These are phyloP conservation scores for Leuciscus waleckii DNA, from an alignment of 2,797 vertebrate species.

Conservation along the genomic window DNA sequence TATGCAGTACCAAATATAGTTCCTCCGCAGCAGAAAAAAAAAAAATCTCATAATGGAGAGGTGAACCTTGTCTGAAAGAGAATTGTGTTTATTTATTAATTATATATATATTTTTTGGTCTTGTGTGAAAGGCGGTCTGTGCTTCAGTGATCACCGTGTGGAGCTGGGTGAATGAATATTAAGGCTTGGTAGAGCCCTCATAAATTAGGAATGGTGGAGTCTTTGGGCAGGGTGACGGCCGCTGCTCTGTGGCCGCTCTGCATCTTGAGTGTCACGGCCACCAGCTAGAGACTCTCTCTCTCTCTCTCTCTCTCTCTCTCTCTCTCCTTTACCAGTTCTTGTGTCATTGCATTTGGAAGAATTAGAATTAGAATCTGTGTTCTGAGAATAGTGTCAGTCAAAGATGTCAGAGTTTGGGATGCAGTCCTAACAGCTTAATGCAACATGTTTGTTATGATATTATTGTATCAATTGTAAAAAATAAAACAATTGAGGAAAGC, in stretches of 20 bases:
- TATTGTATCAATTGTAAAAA: too few relatives aligned
- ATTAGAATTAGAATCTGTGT: too few relatives aligned
- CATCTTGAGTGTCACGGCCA: slow-evolving; percentile 62
- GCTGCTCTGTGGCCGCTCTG: slow-evolving; percentile 55
- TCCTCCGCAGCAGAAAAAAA: slow-evolving; percentile 20
- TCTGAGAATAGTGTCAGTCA: too few relatives aligned
- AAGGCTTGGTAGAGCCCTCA: slow-evolving; percentile 78
- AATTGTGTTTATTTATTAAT: slow-evolving; percentile 30
- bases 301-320: slow-evolving; percentile 39
- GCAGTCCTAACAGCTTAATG: too few relatives aligned
- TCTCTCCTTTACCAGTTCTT: too few relatives aligned
- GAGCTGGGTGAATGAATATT: slow-evolving; percentile 80
- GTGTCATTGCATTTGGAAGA: too few relatives aligned
- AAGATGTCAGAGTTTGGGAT: too few relatives aligned
- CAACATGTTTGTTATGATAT: too few relatives aligned
- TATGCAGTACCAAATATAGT: slow-evolving; percentile 47
- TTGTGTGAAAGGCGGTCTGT: slow-evolving; percentile 64
- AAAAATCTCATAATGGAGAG: slow-evolving; percentile 12
- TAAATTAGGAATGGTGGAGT: slow-evolving; percentile 82
- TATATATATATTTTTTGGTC: slow-evolving; percentile 2
- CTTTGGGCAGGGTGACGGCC: slow-evolving; percentile 61
- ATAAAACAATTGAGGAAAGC: too few relatives aligned
- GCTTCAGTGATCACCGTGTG: slow-evolving; percentile 66
- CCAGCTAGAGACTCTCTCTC: slow-evolving; percentile 49
- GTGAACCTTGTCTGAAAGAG: slow-evolving; percentile 31